phyloP scores from a whole-genome alignment of 2,113 vertebrate species.

The Illadopsis cleaveri region DNA sequence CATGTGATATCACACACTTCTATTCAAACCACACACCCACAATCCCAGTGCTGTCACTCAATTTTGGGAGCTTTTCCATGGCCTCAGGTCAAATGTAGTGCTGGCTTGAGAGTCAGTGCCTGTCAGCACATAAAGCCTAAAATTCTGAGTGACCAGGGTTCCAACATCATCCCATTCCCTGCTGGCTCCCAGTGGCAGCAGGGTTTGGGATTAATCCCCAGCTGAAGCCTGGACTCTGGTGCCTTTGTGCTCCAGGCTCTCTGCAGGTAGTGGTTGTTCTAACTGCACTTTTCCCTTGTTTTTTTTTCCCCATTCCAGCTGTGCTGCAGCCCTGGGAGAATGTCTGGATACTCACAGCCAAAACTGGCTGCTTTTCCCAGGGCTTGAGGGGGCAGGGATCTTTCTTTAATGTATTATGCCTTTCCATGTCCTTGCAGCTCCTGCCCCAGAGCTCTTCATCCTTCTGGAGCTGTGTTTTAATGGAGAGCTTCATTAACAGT shows the following conservation, averaged over 20 bases:
- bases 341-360: neutral
- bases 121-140: no score
- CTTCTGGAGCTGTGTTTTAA: neutral
- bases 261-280: neutral
- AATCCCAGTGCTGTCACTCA: no score
- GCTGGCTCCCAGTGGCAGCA: neutral
- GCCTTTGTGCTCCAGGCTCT: neutral
- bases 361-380: neutral
- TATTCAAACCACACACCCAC: no score
- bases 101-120: no score
- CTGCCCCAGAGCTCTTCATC: neutral
- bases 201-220: neutral
- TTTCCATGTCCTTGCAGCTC: neutral
- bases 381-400: rapidly evolving
- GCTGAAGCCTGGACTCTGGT: neutral
- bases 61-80: no score
- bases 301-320: neutral
- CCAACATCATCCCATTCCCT: neutral
- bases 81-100: no score
- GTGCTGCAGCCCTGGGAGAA: neutral
- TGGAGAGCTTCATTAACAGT: neutral
- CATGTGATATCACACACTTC: no score
- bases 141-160: no score
- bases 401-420: neutral
- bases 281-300: neutral